A percentile compares a stretch with the other conserved stretches of the same genome.
phyloP scores from a whole-genome alignment of 2,797 vertebrate genomes.

The Pelodytes ibericus region DNA sequence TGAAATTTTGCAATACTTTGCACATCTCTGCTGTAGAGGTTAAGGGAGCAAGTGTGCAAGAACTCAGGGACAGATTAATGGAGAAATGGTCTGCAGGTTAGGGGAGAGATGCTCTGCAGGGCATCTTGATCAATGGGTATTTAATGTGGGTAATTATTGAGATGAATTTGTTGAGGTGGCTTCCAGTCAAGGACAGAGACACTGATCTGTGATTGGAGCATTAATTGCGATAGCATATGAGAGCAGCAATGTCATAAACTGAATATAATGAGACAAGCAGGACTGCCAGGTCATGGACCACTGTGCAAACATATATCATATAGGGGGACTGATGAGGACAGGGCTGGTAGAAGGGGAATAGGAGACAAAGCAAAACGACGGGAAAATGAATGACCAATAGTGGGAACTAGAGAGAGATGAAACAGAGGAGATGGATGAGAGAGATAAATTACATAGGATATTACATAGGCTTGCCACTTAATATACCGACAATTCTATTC shows the following conservation, averaged over 20 bases:
- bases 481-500: too few relatives aligned
- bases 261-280: slow-evolving; percentile 43
- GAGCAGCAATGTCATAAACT: slow-evolving; percentile 45
- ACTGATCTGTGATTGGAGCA: slow-evolving; percentile 51
- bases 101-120: slow-evolving; percentile 19
- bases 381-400: neutral
- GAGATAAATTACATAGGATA: too few relatives aligned
- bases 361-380: neutral
- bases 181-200: slow-evolving; percentile 21
- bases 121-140: slow-evolving; percentile 38
- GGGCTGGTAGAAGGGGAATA: neutral
- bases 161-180: slow-evolving; percentile 39
- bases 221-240: slow-evolving; percentile 39
- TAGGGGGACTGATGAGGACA: slow-evolving; percentile 10
- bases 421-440: neutral
- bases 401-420: neutral
- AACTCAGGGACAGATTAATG: too few relatives aligned
- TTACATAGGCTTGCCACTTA: too few relatives aligned
- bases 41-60: too few relatives aligned
- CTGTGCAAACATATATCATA: slow-evolving; percentile 23
- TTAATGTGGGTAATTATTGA: slow-evolving; percentile 53
- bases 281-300: neutral
- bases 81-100: neutral
- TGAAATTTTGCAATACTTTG: too few relatives aligned
- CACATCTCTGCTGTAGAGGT: too few relatives aligned